phyloP scores from a whole-genome alignment of 2,113 vertebrate species.

The Turnix velox region DNA sequence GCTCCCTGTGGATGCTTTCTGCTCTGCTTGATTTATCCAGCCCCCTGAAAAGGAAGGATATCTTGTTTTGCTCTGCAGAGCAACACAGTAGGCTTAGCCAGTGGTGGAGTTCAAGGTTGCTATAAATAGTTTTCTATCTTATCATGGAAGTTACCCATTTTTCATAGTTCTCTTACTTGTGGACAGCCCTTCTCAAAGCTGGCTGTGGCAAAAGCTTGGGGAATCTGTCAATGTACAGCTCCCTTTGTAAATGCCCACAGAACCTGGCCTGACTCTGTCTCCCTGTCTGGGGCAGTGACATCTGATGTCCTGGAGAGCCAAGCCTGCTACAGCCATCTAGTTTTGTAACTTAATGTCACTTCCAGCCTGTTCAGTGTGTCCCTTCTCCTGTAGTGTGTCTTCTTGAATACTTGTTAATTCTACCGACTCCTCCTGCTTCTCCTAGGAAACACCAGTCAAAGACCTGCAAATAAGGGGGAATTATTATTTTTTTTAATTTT shows the following conservation, averaged over 20 bases:
- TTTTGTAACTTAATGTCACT: neutral
- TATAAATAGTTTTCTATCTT: constrained; percentile 71
- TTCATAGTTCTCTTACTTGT: constrained; percentile 62
- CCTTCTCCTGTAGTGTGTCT: neutral
- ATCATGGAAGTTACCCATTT: constrained; percentile 57
- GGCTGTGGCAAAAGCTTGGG: neutral
- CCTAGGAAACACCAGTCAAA: neutral
- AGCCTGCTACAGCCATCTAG: neutral
- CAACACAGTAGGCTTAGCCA: neutral
- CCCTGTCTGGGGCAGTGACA: neutral
- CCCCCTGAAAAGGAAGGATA: neutral
- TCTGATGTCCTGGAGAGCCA: neutral
- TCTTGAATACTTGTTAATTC: neutral
- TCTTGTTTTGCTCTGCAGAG: neutral
- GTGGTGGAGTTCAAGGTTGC: constrained; percentile 20
- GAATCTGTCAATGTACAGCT: neutral
- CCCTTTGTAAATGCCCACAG: neutral
- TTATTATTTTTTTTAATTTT: neutral
- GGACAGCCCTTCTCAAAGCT: neutral
- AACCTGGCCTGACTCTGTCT: neutral
- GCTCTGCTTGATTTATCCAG: neutral
- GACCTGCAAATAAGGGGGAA: neutral
- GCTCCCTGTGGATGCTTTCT: neutral
- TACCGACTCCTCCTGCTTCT: neutral
- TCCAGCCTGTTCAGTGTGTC: neutral